Evolutionary conservation across 2,888 invertebrate genomes (phyloP).

Genomic region (Pelosia muscerda): DNA sequence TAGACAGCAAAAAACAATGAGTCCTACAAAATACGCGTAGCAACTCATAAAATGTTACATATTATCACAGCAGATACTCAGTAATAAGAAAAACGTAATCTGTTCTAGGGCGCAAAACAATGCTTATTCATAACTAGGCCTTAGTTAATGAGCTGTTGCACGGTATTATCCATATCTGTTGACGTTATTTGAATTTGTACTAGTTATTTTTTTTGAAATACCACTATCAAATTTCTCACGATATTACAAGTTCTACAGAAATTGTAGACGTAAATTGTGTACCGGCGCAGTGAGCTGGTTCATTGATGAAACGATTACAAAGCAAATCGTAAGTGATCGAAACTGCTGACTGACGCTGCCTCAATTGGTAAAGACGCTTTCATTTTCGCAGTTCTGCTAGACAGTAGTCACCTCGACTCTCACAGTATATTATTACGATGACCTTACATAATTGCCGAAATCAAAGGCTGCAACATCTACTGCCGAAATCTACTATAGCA

Average conservation of each 20-base stretch:
- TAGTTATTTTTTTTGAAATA: conserved; percentile 37
- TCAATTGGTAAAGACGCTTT: conserved; percentile 37
- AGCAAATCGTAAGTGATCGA: conserved; percentile 22
- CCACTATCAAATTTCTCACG: conserved; percentile 43
- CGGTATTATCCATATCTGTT: conserved; percentile 35
- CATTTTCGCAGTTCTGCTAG: conserved; percentile 31
- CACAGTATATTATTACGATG: conserved; percentile 31
- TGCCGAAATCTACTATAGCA: conserved; percentile 23
- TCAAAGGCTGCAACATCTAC: conserved; percentile 29
- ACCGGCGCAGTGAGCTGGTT: conserved; percentile 27
- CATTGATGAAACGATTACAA: conserved; percentile 47
- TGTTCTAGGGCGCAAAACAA: conserved; percentile 54
- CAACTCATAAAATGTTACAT: conserved; percentile 52
- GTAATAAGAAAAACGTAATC: conserved; percentile 42
- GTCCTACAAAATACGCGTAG: conserved; percentile 15
- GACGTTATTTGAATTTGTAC: conserved; percentile 30
- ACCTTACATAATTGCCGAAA: conserved; percentile 44
- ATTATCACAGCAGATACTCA: conserved; percentile 42
- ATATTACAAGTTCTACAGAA: conserved; percentile 32
- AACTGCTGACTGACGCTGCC: conserved; percentile 22
- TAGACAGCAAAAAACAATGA: conserved; percentile 60
- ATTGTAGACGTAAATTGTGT: conserved; percentile 35
- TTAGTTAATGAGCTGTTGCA: conserved; percentile 54
- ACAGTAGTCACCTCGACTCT: conserved; percentile 27
- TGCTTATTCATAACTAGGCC: conserved; percentile 55